Percentiles rank a stretch among this genome's conserved stretches.
These are phyloP conservation scores for Drosophila bipectinata DNA, from an alignment of 1,140 invertebrate species.

Conservation along the genomic window DNA sequence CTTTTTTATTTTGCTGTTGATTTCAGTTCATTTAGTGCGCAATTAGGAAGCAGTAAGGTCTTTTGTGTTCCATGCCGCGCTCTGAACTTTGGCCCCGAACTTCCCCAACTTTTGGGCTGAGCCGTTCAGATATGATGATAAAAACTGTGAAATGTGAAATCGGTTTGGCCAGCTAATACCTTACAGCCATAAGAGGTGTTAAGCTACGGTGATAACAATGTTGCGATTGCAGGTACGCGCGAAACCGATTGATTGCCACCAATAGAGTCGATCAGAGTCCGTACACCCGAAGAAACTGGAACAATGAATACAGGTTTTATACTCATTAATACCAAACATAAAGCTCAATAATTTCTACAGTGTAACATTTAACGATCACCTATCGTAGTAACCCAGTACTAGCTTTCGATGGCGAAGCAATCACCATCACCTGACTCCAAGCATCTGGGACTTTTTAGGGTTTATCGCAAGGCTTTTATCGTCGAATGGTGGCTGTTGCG, in stretches of 20 bases:
- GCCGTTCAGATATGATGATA: conserved; percentile 68
- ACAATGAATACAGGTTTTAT: no score
- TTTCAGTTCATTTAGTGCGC: conserved; percentile 72
- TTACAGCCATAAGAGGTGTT: conserved; percentile 52
- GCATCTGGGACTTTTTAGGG: conserved; percentile 37
- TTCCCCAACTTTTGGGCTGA: conserved; percentile 8
- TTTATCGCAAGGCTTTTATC: conserved; percentile 53
- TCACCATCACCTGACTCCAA: conserved; percentile 47
- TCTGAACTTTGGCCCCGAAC: conserved; percentile 60
- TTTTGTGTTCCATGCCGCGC: conserved; percentile 66
- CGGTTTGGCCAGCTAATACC: conserved; percentile 19
- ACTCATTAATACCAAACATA: no score
- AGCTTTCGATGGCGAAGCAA: conserved; percentile 1
- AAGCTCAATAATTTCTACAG: background rate
- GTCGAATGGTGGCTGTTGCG: conserved; percentile 40
- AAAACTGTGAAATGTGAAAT: conserved; percentile 9
- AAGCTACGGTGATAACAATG: conserved; percentile 64
- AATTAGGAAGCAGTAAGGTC: conserved; percentile 74
- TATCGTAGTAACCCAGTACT: background rate
- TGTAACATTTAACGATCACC: background rate
- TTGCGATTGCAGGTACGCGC: conserved; percentile 26
- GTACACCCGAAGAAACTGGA: background rate
- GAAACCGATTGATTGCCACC: conserved; percentile 23
- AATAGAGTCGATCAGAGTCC: conserved; percentile 38
- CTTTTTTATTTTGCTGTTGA: conserved; percentile 33